Evolutionary conservation across 1,140 invertebrate species (phyloP).

Genomic region (Neodiprion lecontei): DNA sequence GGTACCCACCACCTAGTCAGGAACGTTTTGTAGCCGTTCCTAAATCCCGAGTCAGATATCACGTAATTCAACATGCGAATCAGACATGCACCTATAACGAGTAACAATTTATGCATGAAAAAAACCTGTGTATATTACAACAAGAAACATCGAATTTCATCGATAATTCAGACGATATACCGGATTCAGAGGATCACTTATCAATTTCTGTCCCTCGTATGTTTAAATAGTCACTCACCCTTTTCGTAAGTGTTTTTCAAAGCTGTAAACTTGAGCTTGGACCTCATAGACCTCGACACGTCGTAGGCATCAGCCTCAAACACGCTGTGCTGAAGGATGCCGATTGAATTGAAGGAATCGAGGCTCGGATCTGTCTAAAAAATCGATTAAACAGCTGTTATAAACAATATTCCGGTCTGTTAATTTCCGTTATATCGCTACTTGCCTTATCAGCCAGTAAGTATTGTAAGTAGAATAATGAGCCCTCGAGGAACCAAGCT

Average conservation of each 20-base stretch:
- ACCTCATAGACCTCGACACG: constrained; percentile 39
- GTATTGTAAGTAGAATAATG: constrained; percentile 52
- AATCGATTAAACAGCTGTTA: constrained; percentile 30
- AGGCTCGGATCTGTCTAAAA: constrained; percentile 49
- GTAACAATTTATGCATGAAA: constrained; percentile 19
- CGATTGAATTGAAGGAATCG: constrained; percentile 34
- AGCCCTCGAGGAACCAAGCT: constrained; percentile 50
- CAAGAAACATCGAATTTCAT: constrained; percentile 27
- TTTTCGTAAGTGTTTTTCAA: constrained; percentile 39
- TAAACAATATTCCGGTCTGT: neutral
- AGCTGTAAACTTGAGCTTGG: constrained; percentile 37
- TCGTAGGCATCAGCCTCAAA: constrained; percentile 49
- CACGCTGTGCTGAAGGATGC: constrained; percentile 32
- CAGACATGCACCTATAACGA: constrained; percentile 67
- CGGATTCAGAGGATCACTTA: neutral
- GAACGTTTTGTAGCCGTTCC: constrained; percentile 62
- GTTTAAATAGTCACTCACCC: constrained; percentile 32
- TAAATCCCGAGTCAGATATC: constrained; percentile 67
- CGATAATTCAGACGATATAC: constrained; percentile 3
- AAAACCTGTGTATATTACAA: neutral
- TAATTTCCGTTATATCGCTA: neutral
- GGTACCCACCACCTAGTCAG: constrained; percentile 51
- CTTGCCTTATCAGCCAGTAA: constrained; percentile 44
- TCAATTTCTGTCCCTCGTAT: neutral
- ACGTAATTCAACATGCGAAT: constrained; percentile 75